These are phyloP conservation scores for Diarsia rubi DNA, from an alignment of 2,888 invertebrate genomes.

Conservation along the genomic window DNA sequence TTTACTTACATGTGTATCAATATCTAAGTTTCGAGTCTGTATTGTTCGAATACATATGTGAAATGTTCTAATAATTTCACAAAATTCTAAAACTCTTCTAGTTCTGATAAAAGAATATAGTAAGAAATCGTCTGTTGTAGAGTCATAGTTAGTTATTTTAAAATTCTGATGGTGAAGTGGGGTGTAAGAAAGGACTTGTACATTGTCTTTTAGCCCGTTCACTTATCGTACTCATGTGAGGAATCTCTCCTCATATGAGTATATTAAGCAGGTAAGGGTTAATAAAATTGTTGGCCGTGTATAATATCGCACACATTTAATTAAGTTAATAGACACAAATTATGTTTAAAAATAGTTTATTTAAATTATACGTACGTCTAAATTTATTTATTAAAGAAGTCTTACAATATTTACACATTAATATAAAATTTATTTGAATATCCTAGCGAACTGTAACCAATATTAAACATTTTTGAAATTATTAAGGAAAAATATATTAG, in stretches of 20 bases:
- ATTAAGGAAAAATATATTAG: conserved; percentile 68
- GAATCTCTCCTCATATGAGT: conserved; percentile 9
- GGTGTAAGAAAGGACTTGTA: conserved; percentile 17
- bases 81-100: conserved; percentile 46
- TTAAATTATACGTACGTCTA: conserved; percentile 40
- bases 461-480: conserved; percentile 71
- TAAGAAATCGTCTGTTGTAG: conserved; percentile 49
- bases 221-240: conserved; percentile 17
- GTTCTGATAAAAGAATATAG: conserved; percentile 37
- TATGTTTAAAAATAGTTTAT: conserved; percentile 36
- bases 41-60: conserved; percentile 47
- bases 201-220: conserved; percentile 4
- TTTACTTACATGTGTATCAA: conserved; percentile 47
- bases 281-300: conserved; percentile 18
- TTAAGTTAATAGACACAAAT: conserved; percentile 28
- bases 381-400: conserved; percentile 56
- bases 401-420: conserved; percentile 63
- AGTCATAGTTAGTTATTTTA: conserved; percentile 53
- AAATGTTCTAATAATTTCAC: conserved; percentile 33
- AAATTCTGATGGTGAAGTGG: conserved; percentile 43
- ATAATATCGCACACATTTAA: conserved; percentile 41
- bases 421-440: conserved; percentile 60
- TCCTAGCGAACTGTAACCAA: conserved; percentile 70
- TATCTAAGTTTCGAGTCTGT: conserved; percentile 43
- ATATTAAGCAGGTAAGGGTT: conserved; percentile 14